A percentile compares a stretch with the other conserved stretches of the same genome.
Evolutionary conservation across 2,888 invertebrate genomes (phyloP).

Genomic region (Thyatira batis): DNA sequence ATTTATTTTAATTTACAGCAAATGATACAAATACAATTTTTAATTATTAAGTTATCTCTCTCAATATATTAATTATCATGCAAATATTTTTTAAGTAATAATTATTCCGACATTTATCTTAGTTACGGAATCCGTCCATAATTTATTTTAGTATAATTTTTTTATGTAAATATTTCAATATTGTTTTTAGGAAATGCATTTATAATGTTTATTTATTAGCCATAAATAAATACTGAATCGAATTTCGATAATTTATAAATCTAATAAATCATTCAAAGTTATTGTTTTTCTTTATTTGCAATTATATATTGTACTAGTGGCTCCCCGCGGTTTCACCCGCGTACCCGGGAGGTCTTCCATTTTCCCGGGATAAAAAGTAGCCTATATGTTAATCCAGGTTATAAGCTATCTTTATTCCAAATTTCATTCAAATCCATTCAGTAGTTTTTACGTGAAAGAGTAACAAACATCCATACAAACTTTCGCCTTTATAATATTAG

Average conservation of each 20-base stretch:
- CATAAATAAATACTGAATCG: slow-evolving; percentile 41
- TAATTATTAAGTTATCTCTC: neutral
- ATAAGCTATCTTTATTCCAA: no score
- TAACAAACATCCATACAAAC: no score
- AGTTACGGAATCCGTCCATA: slow-evolving; percentile 37
- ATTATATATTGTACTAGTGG: no score
- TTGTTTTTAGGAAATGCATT: slow-evolving; percentile 52
- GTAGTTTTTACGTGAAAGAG: no score
- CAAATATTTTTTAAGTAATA: slow-evolving; percentile 10
- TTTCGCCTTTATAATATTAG: no score
- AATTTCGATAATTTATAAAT: slow-evolving; percentile 33
- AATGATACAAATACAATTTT: neutral
- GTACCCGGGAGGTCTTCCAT: no score
- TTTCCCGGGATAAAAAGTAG: no score
- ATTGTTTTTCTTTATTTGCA: neutral
- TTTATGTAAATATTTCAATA: slow-evolving; percentile 44
- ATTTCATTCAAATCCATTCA: no score
- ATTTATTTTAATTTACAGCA: neutral
- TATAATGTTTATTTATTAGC: slow-evolving; percentile 65
- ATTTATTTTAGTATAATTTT: slow-evolving; percentile 46
- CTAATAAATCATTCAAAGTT: slow-evolving; percentile 34
- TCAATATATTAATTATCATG: neutral
- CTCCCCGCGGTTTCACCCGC: no score
- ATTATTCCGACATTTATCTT: slow-evolving; percentile 10
- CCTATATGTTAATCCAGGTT: no score